Conservation (phyloP, 2,113 vertebrate species). For the Macroglossus sobrinus region DNA sequence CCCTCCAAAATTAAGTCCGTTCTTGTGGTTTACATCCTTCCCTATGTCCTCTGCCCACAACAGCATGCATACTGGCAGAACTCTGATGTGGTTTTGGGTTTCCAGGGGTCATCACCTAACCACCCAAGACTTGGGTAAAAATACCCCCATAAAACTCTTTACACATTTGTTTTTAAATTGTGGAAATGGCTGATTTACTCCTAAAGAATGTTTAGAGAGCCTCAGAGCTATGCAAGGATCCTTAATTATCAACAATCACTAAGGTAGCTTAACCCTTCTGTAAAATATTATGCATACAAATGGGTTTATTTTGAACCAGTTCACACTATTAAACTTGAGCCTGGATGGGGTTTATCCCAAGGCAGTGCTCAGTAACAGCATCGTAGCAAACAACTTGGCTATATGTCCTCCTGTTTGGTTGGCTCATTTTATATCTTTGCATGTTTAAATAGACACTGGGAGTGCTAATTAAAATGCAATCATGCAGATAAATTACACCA, state of each 20-base stretch:
- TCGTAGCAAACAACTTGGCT: conserved; percentile 46
- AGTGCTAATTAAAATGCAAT: conserved; percentile 72
- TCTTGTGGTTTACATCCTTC: background rate
- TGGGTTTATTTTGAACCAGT: conserved; percentile 61
- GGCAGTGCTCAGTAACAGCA: conserved; percentile 12
- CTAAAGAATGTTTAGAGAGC: conserved; percentile 30
- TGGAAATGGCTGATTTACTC: conserved; percentile 31
- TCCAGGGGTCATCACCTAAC: background rate
- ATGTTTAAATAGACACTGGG: conserved; percentile 50
- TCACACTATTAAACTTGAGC: conserved; percentile 55
- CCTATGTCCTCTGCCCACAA: background rate
- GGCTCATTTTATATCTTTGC: conserved; percentile 61
- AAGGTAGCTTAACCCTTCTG: conserved; percentile 41
- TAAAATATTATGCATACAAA: conserved; percentile 65
- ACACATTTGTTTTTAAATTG: conserved; percentile 14
- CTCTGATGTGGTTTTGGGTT: background rate
- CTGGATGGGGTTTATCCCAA: conserved; percentile 46
- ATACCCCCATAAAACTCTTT: conserved; percentile 4
- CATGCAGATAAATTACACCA: conserved; percentile 68
- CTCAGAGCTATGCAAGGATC: conserved; percentile 35
- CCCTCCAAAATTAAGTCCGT: background rate
- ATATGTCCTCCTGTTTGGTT: conserved; percentile 67
- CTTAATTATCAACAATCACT: conserved; percentile 56
- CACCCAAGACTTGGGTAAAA: conserved; percentile 5
- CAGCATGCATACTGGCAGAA: background rate